A percentile compares a stretch with the other conserved stretches of the same genome.
Evolutionary conservation across 1,140 invertebrate genomes (phyloP).

Genomic region (Zophobas atratus): DNA sequence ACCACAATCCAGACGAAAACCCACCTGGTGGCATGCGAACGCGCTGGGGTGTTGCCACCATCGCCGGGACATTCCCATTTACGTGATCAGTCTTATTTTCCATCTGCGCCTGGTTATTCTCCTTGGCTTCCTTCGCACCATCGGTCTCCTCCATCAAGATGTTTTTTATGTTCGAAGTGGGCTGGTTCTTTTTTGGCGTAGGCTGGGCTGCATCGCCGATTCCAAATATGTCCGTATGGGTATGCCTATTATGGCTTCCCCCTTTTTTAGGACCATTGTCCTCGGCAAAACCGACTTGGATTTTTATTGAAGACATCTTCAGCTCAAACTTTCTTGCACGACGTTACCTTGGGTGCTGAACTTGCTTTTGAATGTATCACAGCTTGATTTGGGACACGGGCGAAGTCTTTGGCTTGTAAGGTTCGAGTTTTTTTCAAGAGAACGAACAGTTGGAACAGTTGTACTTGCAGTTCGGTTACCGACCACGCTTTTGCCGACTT

Average conservation of each 20-base stretch:
- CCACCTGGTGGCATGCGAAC: constrained; percentile 64
- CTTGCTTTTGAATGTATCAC: constrained; percentile 6
- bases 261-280: constrained; percentile 59
- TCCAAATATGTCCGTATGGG: constrained; percentile 63
- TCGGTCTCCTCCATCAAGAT: constrained; percentile 54
- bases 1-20: constrained; percentile 64
- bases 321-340: constrained; percentile 7
- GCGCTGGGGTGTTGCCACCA: constrained; percentile 21
- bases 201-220: constrained; percentile 41
- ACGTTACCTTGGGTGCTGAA: neutral
- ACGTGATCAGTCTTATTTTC: constrained; percentile 49
- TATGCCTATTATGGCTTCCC: constrained; percentile 60
- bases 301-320: constrained; percentile 59
- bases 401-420: neutral
- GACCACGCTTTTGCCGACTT: constrained; percentile 32
- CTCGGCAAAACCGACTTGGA: constrained; percentile 58
- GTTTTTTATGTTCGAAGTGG: constrained; percentile 51
- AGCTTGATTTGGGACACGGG: neutral
- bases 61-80: constrained; percentile 14
- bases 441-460: neutral
- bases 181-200: constrained; percentile 49
- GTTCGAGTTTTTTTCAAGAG: neutral
- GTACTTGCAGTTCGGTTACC: constrained; percentile 3
- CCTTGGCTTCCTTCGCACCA: constrained; percentile 31
- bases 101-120: constrained; percentile 48